Conservation (phyloP, 2,113 vertebrate species). For the Nerophis lumbriciformis region DNA sequence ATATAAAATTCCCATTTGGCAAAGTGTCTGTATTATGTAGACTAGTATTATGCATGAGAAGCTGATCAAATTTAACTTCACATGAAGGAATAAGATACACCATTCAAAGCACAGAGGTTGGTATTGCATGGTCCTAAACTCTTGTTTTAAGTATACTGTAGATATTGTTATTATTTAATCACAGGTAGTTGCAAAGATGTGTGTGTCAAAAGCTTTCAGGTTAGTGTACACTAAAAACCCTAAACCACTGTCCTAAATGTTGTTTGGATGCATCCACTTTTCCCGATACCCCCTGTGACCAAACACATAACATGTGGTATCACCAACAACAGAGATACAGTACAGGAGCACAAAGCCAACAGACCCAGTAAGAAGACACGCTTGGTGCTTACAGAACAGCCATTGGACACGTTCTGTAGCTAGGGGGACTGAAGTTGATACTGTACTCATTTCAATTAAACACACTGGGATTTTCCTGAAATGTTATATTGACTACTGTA, state of each 20-base stretch:
- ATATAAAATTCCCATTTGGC: constrained; percentile 6
- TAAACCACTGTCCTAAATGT: constrained; percentile 14
- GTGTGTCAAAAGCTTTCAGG: background rate
- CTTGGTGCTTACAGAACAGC: constrained; percentile 21
- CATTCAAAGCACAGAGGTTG: constrained; percentile 1
- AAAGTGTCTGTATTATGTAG: constrained; percentile 14
- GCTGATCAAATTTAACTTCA: constrained; percentile 12
- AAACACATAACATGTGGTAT: constrained; percentile 22
- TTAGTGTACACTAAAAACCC: constrained; percentile 2
- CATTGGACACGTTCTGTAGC: constrained; percentile 24
- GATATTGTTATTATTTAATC: background rate
- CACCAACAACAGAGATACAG: constrained; percentile 13
- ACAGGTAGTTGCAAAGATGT: background rate
- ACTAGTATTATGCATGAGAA: background rate
- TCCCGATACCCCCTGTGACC: constrained; percentile 20
- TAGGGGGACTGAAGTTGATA: constrained; percentile 36
- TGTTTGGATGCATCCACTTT: constrained; percentile 25
- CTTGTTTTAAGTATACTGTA: background rate
- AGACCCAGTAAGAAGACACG: constrained; percentile 37
- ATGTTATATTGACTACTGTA: constrained; percentile 34
- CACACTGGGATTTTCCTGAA: constrained; percentile 42
- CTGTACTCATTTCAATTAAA: constrained; percentile 7
- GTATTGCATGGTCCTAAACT: constrained; percentile 8
- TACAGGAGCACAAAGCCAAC: constrained; percentile 13
- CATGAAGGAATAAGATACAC: background rate